Evolutionary conservation across 2,797 vertebrate species (phyloP).

Genomic region (Sebastes melanostomus): DNA sequence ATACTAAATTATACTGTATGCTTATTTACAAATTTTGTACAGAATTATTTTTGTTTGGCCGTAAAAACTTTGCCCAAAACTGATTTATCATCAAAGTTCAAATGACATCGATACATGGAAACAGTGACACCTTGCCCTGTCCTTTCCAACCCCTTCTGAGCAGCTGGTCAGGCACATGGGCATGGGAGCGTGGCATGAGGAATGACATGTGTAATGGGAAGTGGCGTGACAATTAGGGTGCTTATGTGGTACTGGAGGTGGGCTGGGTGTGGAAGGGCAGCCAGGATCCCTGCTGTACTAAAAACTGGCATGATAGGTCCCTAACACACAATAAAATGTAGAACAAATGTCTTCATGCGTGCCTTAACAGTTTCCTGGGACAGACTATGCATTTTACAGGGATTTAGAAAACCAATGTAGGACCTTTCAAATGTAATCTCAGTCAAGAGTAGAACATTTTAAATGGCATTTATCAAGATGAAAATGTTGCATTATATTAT

Average conservation of each 20-base stretch:
- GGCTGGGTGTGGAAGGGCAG: constrained; percentile 51
- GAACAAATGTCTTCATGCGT: not conserved
- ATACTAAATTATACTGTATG: not conserved
- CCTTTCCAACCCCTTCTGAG: constrained; percentile 47
- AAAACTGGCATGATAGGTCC: constrained; percentile 10
- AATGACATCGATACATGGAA: constrained; percentile 20
- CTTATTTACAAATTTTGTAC: not conserved
- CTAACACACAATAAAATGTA: not conserved
- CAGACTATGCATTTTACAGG: not conserved
- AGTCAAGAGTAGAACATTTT: not conserved
- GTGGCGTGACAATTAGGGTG: constrained; percentile 78
- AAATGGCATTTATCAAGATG: not conserved
- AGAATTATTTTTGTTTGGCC: not conserved
- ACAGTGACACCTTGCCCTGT: constrained; percentile 48
- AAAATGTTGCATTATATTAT: not conserved
- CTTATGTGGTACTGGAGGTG: constrained; percentile 69
- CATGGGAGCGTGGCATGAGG: constrained; percentile 72
- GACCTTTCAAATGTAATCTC: not conserved
- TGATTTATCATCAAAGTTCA: not conserved
- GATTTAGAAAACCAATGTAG: not conserved
- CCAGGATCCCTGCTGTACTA: constrained; percentile 8
- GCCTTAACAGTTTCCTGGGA: not conserved
- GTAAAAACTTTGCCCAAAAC: not conserved
- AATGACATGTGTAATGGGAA: constrained; percentile 80
- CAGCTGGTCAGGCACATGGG: constrained; percentile 71